Evolutionary conservation across 2,888 invertebrate species (phyloP), one percentile per base, ranked within the genome.

Genomic region (Pterostichus madidus): DNA sequence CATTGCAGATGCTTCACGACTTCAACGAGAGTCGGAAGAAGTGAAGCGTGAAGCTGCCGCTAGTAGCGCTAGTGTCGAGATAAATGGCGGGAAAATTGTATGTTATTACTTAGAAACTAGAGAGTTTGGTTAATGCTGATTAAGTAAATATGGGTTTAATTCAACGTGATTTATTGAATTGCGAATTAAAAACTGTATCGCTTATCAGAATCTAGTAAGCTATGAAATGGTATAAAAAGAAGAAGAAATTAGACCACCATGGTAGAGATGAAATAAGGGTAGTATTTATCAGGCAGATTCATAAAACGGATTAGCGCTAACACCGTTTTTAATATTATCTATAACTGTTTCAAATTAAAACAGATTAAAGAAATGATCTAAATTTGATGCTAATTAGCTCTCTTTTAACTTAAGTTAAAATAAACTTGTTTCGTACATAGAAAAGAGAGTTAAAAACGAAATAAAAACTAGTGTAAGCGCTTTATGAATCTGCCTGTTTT

Each of bases 141-240:
- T 71, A 71, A 71, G 68, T 71, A 71, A 71, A 71, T 71, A 71
- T 15, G 15, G 68, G 68, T 71, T 71, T 39, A 15, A 71, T 39
- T 71, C 32, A 15, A 17, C 2, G 44, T 71, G 68, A 71, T 71
- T 71, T 71, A 71, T 71, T 71, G 68, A 71, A 71, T 71, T 44
- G 8, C 10, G 68, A 44, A 71, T 39, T 10, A 71, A 71, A 44
- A 71, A 71, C 39, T 35, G 64, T 64, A 64, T 71, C 44, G 39
- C 17, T 71, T 39, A 64, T 64, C 64, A 32, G 64, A 6, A 64
- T 64, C 64, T 32, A 39, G 7, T 39, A 3, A 8, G 39, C 8
- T 8, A 39, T 39, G 7, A 64, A 32, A n/a, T 32, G 35, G 5
- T 11, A n/a, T 35, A 64, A n/a, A 13, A 49, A 49, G 64, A 64